Evolutionary conservation across 2,888 invertebrate genomes (phyloP).

Genomic region (Tricholauxania praeusta): DNA sequence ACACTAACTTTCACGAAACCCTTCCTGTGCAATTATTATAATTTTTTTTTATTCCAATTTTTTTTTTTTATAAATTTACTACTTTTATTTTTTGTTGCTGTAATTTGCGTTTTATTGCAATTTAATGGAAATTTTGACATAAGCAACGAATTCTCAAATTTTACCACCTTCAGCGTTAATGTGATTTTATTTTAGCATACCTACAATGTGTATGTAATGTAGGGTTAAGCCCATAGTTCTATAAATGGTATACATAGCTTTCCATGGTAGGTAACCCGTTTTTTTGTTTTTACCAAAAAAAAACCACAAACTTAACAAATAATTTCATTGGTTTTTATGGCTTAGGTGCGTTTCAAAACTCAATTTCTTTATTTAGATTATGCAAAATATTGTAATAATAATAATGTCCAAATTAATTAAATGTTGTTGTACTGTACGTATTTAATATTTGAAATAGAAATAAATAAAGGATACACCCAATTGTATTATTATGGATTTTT

Average conservation of each 20-base stretch:
- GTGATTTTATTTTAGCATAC: not conserved
- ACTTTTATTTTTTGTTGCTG: not conserved
- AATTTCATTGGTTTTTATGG: constrained; percentile 20
- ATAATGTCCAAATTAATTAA: no score
- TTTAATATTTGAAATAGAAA: no score
- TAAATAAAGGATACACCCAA: no score
- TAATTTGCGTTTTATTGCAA: constrained; percentile 45
- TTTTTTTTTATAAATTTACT: no score
- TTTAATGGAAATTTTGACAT: constrained; percentile 49
- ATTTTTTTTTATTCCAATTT: no score
- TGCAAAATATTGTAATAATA: no score
- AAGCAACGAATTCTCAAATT: constrained; percentile 38
- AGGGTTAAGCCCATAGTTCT: not conserved
- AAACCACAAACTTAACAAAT: not conserved
- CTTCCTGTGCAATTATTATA: no score
- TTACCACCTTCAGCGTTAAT: constrained; percentile 32
- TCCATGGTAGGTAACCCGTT: not conserved
- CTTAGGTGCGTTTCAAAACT: constrained; percentile 7
- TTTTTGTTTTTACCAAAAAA: not conserved
- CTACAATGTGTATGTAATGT: not conserved
- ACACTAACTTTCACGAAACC: no score
- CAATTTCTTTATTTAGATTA: constrained; percentile 1
- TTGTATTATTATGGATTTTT: no score
- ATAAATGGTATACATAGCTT: not conserved
- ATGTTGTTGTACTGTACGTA: no score